phyloP scores from a whole-genome alignment of 2,888 invertebrate species.

The Tethea ocularis region DNA sequence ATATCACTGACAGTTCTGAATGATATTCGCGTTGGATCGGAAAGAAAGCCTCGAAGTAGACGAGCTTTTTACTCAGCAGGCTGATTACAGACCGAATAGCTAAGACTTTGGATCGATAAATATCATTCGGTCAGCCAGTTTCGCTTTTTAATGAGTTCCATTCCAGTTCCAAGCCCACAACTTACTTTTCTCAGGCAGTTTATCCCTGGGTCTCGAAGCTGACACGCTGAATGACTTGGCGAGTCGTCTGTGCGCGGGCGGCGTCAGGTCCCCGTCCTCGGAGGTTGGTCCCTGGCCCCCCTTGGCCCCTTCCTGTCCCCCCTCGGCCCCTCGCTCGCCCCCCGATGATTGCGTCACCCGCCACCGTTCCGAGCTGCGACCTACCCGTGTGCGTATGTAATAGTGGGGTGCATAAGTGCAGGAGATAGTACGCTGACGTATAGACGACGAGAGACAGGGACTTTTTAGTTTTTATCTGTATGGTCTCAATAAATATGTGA shows the following conservation, averaged over 20 bases:
- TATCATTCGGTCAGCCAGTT: neutral
- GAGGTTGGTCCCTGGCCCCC: conserved; percentile 47
- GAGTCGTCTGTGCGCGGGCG: conserved; percentile 93
- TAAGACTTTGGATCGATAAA: no score
- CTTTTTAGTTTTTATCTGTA: no score
- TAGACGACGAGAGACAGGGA: neutral
- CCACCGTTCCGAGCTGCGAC: conserved; percentile 42
- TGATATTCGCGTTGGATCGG: no score
- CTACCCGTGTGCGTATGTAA: conserved; percentile 1
- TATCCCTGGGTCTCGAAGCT: conserved; percentile 80
- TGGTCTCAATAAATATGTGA: no score
- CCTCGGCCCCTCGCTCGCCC: conserved; percentile 62
- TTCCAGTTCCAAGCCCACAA: conserved; percentile 12
- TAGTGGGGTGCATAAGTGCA: neutral
- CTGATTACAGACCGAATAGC: no score
- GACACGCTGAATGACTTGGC: conserved; percentile 97
- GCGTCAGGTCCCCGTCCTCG: conserved; percentile 87
- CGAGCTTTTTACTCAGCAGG: no score
- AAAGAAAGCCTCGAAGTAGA: no score
- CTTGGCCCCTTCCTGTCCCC: conserved; percentile 54
- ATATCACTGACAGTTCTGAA: no score
- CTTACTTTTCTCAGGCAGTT: conserved; percentile 66
- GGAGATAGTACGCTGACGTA: neutral
- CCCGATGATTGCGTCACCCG: conserved; percentile 75
- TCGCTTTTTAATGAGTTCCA: neutral